Base-by-base conservation (phyloP, 2,888 invertebrate genomes). In the Amphimallon solstitiale region DNA sequence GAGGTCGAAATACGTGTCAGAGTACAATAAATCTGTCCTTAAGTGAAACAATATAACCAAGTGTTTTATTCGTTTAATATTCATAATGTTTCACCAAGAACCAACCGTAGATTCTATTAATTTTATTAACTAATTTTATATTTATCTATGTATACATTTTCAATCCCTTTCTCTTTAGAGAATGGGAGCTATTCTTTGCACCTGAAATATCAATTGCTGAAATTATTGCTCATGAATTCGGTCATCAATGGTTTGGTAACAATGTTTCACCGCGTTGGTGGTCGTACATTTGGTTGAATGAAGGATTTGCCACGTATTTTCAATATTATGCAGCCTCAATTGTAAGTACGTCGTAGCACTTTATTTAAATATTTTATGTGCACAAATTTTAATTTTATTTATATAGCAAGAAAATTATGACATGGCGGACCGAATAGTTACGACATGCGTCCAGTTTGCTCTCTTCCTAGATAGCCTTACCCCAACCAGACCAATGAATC, bases 211-310 rank as follows among this genome's bases (percentile, higher is more conserved):
- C n/a, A n/a, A 48, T 34, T 17, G 63, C 64, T 43, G 67, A 67
- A n/a, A n/a, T 89, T 0, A 84, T 92, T 3, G 85, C 90, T 0
- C 94, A 94, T 74, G 94, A 94, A 79, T 79, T 92, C 56, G 88
- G 90, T 0, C 94, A 94, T 79, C 91, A 90, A 84, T 93, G 92
- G 92, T 92, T 93, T 72, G 93, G 92, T 5, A 91, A 92, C 76
- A 82, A 90, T 15, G 89, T 92, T 7, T 91, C 91, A 0, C 88
- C 90, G 62, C 86, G 87, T 45, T 90, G 91, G 91, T 92, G 92
- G 92, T 86, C 88, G 64, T 88, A 88, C 72, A 83, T 89, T 1
- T 92, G 91, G 90, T 82, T 92, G 0, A 92, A 90, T 76, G 92
- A 92, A 77, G 92, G 89, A 0, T 92, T 92, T 67, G 91, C 91